Evolutionary conservation across 2,113 vertebrate species (phyloP), one percentile per base, ranked within the genome.

Genomic region (Semicossyphus pulcher): DNA sequence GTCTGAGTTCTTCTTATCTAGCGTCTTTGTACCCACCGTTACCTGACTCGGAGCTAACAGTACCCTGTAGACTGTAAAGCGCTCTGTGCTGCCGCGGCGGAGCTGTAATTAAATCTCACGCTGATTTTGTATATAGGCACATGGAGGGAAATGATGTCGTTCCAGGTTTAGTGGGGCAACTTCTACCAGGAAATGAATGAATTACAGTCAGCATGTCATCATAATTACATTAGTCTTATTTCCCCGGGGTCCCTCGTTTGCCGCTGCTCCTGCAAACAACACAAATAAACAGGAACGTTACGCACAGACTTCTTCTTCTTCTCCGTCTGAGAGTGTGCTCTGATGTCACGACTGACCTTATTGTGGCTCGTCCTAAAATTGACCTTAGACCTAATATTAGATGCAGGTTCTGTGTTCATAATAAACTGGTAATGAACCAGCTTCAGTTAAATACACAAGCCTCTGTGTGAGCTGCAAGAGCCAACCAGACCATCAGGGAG

Each of bases 191-290:
- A 83, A 83, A 78, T 81, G 42, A 77, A 74, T 63, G 49, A 69
- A 78, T 83, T 80, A 75, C 56, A 2, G 9, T 48, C 10, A 74
- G 44, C 41, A 28, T 49, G 49, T 80, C 54, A 26, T 32, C 52
- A 2, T 88, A 75, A 88, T 75, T 69, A 18, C 12, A 72, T 72
- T 85, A 42, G 44, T 54, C 52, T 85, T 78, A 74, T 83, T 83
- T 85, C 82, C 76, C 83, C 0, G 1, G 72, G 71, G 76, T 42
- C 44, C 18, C 14, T 72, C 4, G 14, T 77, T 77, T 47, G 20
- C n/a, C 5, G 29, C 12, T 4, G 42, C 42, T 65, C 59, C n/a
- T n/a, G n/a, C 37, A 11, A 75, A 61, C 39, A 59, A 59, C 29
- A 28, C 32, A 28, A 37, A 59, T 12, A 44, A n/a, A 41, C 15